phyloP scores from a whole-genome alignment of 2,797 vertebrate species.

The Florisuga fusca region DNA sequence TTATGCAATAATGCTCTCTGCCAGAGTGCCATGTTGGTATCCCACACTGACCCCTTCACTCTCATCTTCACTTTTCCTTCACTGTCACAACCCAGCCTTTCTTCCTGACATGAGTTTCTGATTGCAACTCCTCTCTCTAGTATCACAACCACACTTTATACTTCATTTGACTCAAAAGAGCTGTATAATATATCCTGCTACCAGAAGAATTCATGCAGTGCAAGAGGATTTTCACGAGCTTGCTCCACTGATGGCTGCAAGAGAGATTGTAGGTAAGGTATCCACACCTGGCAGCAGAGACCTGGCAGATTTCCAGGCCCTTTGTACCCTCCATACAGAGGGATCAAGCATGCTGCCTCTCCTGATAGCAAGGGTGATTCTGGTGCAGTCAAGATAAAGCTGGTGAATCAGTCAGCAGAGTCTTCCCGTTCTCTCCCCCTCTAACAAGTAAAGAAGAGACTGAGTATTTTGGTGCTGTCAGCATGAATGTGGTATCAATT shows the following conservation, averaged over 20 bases:
- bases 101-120: background rate
- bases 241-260: background rate
- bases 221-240: background rate
- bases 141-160: background rate
- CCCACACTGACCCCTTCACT: background rate
- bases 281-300: no score
- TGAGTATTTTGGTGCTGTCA: background rate
- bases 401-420: background rate
- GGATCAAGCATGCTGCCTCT: background rate
- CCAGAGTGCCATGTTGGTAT: background rate
- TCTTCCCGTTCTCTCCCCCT: no score
- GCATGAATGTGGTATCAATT: background rate
- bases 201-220: background rate
- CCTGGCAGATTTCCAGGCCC: conserved; percentile 30
- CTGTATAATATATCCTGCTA: background rate
- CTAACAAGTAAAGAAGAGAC: background rate
- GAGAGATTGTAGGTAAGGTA: no score
- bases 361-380: background rate
- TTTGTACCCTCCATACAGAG: background rate
- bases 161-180: background rate
- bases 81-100: background rate
- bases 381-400: background rate
- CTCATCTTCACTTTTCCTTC: background rate
- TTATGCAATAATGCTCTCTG: background rate
- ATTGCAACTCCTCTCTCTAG: background rate